phyloP scores from a whole-genome alignment of 2,113 vertebrate genomes.

The Ellobius talpinus region DNA sequence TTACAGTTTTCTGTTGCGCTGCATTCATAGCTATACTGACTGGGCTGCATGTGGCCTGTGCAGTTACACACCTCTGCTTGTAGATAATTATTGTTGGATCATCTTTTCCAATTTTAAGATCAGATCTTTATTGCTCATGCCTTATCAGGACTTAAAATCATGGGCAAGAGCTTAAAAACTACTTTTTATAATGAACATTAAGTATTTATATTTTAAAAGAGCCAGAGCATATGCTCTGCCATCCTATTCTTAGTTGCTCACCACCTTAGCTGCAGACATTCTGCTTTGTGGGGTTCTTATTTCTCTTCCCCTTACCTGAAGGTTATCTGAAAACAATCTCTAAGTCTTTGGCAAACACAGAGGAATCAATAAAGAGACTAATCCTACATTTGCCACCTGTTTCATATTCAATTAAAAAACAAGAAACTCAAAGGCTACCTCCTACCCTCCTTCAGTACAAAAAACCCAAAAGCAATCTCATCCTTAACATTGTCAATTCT shows the following conservation, averaged over 20 bases:
- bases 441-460: not conserved
- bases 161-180: conserved; percentile 31
- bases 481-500: conserved; percentile 25
- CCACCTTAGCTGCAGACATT: conserved; percentile 17
- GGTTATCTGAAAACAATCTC: conserved; percentile 52
- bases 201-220: conserved; percentile 65
- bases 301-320: conserved; percentile 53
- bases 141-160: conserved; percentile 49
- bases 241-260: conserved; percentile 41
- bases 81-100: not conserved
- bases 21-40: not conserved
- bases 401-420: conserved; percentile 52
- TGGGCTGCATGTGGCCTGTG: not conserved
- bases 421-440: conserved; percentile 41
- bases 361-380: conserved; percentile 33
- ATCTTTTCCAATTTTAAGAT: conserved; percentile 64
- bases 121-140: conserved; percentile 34
- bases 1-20: not conserved
- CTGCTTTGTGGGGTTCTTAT: not conserved
- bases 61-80: not conserved
- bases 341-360: conserved; percentile 48
- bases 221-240: not conserved
- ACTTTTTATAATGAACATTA: conserved; percentile 48
- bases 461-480: conserved; percentile 41
- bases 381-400: conserved; percentile 39